Evolutionary conservation across 2,888 invertebrate genomes (phyloP).

Genomic region (Drosophila pseudotakahashii): DNA sequence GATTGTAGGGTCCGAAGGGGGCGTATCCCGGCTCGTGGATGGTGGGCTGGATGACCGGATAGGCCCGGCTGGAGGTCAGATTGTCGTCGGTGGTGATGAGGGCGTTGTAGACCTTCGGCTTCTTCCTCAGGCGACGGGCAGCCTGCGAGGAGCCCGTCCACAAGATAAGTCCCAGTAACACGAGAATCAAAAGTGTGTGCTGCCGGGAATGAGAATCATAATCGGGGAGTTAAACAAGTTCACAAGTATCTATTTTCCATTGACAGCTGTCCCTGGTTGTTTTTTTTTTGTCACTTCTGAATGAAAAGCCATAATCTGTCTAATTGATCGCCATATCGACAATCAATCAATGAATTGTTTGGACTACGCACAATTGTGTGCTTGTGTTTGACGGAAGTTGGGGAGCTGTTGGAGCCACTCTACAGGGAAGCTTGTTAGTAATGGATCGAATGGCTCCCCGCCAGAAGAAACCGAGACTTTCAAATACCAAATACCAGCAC

Average conservation of each 20-base stretch:
- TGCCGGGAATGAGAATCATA: constrained; percentile 42
- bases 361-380: constrained; percentile 48
- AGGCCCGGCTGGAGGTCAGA: constrained; percentile 90
- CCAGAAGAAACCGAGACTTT: constrained; percentile 60
- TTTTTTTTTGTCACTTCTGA: constrained; percentile 60
- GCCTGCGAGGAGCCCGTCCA: constrained; percentile 39
- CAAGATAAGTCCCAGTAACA: constrained; percentile 54
- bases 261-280: constrained; percentile 36
- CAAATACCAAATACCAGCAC: constrained; percentile 66
- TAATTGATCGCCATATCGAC: constrained; percentile 68
- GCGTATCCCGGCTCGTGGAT: constrained; percentile 87
- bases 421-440: constrained; percentile 49
- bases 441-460: constrained; percentile 20
- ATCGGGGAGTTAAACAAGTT: neutral
- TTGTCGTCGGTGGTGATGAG: constrained; percentile 91
- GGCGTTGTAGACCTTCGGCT: constrained; percentile 92
- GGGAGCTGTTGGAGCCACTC: constrained; percentile 54
- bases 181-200: constrained; percentile 61
- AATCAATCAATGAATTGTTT: constrained; percentile 77
- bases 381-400: constrained; percentile 68
- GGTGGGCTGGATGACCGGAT: constrained; percentile 90
- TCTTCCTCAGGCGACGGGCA: constrained; percentile 83
- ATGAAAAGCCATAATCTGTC: constrained; percentile 50
- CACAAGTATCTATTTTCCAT: constrained; percentile 15
- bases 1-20: constrained; percentile 81